Evolutionary conservation across 2,797 vertebrate genomes (phyloP).

Genomic region (Agapornis canus): DNA sequence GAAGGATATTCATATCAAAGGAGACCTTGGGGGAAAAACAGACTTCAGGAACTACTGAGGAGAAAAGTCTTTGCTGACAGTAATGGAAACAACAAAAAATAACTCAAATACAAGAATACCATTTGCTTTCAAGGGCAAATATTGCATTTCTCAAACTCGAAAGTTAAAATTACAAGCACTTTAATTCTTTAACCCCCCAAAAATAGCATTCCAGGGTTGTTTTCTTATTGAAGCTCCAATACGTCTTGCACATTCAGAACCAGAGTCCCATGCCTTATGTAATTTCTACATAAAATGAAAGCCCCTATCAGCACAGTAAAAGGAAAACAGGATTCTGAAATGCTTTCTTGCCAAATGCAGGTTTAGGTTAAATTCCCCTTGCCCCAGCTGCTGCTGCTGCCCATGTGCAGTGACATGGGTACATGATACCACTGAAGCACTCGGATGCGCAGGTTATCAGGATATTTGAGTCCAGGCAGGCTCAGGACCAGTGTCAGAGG

Average conservation of each 20-base stretch:
- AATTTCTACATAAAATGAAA: background rate
- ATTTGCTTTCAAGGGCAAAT: background rate
- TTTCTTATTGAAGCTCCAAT: background rate
- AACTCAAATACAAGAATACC: background rate
- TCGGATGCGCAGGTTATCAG: background rate
- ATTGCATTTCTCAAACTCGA: background rate
- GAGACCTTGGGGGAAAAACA: background rate
- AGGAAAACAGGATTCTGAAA: background rate
- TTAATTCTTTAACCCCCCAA: background rate
- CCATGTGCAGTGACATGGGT: background rate
- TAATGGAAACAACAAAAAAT: constrained; percentile 7
- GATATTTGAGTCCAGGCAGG: constrained; percentile 27
- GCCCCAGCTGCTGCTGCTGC: background rate
- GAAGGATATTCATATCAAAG: background rate
- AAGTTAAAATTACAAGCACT: background rate
- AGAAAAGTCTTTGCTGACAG: background rate
- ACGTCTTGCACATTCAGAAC: background rate
- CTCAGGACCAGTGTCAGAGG: constrained; percentile 18
- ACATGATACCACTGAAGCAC: background rate
- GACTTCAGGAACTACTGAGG: background rate
- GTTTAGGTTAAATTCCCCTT: background rate
- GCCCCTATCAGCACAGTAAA: background rate
- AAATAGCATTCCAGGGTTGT: background rate
- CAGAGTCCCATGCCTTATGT: rapidly evolving
- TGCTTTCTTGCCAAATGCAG: background rate